Conservation (phyloP, 2,113 vertebrate genomes). For the Pachyramphus minor region DNA sequence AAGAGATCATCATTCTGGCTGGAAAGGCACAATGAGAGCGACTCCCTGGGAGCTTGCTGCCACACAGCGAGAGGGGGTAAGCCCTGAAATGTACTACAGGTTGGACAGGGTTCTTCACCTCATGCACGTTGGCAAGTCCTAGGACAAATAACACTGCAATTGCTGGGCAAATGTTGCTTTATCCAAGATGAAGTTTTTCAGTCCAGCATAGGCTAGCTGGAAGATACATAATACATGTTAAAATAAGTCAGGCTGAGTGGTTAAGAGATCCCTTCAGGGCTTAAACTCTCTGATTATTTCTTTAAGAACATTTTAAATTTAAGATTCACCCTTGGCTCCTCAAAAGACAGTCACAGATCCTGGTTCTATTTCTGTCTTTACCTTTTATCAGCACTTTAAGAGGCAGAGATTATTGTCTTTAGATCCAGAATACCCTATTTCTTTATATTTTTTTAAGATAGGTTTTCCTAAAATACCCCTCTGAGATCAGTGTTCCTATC, state of each 20-base stretch:
- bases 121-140: background rate
- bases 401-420: background rate
- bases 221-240: background rate
- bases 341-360: background rate
- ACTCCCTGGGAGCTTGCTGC: background rate
- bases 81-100: background rate
- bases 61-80: accelerated
- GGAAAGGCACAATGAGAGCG: background rate
- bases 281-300: background rate
- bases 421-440: background rate
- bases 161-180: background rate
- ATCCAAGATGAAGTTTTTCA: background rate
- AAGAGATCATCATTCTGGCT: background rate
- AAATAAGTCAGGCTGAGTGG: background rate
- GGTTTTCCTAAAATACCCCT: background rate
- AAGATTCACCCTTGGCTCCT: background rate
- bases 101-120: background rate
- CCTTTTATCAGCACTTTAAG: background rate
- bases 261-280: background rate
- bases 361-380: background rate
- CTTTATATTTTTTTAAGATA: background rate
- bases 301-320: background rate
- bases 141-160: background rate
- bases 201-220: background rate
- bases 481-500: background rate